Percentiles rank a stretch among this genome's conserved stretches.
phyloP scores from a whole-genome alignment of 2,113 vertebrate genomes.

The Perca schrenkii region DNA sequence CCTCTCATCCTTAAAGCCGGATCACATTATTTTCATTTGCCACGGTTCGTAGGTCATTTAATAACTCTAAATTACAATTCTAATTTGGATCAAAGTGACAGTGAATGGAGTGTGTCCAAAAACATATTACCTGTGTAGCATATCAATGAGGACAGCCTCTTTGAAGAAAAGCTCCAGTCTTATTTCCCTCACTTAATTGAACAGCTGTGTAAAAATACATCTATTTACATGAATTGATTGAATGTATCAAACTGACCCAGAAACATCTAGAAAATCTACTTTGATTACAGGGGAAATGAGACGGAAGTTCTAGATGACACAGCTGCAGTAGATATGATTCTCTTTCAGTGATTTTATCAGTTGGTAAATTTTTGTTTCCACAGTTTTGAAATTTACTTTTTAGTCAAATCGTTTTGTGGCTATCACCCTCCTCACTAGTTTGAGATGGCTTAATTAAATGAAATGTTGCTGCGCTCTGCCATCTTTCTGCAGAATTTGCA shows the following conservation, averaged over 20 bases:
- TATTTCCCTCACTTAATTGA: slow-evolving; percentile 14
- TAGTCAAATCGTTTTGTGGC: slow-evolving; percentile 4
- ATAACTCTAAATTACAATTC: slow-evolving; percentile 71
- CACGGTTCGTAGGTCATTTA: slow-evolving; percentile 68
- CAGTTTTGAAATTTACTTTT: slow-evolving; percentile 47
- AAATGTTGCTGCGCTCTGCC: slow-evolving; percentile 37
- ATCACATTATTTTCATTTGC: slow-evolving; percentile 55
- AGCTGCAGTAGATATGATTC: slow-evolving; percentile 29
- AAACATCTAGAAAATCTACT: background rate
- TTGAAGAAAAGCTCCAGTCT: slow-evolving; percentile 13
- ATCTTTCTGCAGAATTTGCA: slow-evolving; percentile 72
- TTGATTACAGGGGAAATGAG: background rate
- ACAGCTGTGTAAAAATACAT: slow-evolving; percentile 4
- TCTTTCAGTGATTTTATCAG: slow-evolving; percentile 37
- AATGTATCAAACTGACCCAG: slow-evolving; percentile 1
- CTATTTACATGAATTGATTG: slow-evolving; percentile 5
- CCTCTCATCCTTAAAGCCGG: slow-evolving; percentile 32
- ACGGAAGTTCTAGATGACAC: background rate
- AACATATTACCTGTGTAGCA: slow-evolving; percentile 56
- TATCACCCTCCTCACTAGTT: slow-evolving; percentile 17
- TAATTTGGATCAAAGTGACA: slow-evolving; percentile 73
- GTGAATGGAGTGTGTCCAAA: slow-evolving; percentile 66
- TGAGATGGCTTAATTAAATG: slow-evolving; percentile 58
- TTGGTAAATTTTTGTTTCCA: background rate
- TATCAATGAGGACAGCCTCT: slow-evolving; percentile 60